Evolutionary conservation across 2,113 vertebrate species (phyloP).

Genomic region (human): DNA sequence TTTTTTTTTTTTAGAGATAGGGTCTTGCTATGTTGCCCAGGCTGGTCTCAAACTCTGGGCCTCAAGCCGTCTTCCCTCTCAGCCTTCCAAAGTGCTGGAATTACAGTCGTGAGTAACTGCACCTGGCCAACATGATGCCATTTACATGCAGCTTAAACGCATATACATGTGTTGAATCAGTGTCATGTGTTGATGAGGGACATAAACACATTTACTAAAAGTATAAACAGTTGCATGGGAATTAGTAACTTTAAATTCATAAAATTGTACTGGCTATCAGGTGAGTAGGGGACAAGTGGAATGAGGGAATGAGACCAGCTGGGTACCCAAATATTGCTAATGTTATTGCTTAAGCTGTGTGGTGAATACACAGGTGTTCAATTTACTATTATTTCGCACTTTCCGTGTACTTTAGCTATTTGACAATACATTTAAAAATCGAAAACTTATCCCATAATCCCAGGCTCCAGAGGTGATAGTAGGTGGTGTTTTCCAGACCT

Average conservation of each 20-base stretch:
- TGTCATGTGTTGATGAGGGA: background rate
- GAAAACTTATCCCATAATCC: background rate
- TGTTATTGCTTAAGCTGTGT: background rate
- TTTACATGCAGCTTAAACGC: no score
- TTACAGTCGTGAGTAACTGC: no score
- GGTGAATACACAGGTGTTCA: background rate
- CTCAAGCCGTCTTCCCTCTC: no score
- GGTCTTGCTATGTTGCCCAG: no score
- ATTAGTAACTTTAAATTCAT: background rate
- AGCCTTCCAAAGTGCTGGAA: no score
- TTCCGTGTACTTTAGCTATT: background rate
- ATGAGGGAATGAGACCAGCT: background rate
- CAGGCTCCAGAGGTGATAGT: background rate
- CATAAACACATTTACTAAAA: background rate
- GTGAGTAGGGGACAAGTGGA: background rate
- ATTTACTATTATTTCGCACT: background rate
- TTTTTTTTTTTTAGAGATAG: no score
- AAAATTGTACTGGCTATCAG: background rate
- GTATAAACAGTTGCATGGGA: background rate
- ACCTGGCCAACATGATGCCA: no score
- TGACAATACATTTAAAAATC: background rate
- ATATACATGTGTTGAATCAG: background rate
- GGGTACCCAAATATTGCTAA: background rate
- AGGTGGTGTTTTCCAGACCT: background rate
- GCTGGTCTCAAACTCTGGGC: no score